Evolutionary conservation across 2,888 invertebrate genomes (phyloP).

Genomic region (Dione juno): DNA sequence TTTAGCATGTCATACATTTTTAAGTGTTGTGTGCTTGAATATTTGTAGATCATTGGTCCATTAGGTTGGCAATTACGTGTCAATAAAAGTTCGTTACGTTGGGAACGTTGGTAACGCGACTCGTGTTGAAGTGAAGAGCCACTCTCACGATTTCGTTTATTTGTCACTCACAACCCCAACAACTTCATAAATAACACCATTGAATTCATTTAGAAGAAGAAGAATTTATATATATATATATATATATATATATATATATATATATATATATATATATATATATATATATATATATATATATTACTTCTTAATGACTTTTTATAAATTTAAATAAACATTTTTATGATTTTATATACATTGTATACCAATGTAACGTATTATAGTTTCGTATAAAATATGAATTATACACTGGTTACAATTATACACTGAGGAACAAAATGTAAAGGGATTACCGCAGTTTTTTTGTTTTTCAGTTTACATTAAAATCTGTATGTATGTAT

Average conservation of each 20-base stretch:
- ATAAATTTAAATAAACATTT: too few relatives aligned
- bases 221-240: neutral
- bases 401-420: too few relatives aligned
- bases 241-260: neutral
- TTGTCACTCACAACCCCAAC: constrained; percentile 43
- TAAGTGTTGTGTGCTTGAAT: neutral
- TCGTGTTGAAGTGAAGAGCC: constrained; percentile 36
- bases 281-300: neutral
- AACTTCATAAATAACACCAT: constrained; percentile 39
- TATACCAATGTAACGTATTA: neutral
- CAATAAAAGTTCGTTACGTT: constrained; percentile 41
- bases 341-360: too few relatives aligned
- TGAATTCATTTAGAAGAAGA: too few relatives aligned
- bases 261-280: neutral
- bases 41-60: constrained; percentile 22
- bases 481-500: too few relatives aligned
- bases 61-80: constrained; percentile 35
- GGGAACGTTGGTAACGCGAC: constrained; percentile 39
- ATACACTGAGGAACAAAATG: too few relatives aligned
- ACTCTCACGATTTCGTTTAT: constrained; percentile 40
- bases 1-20: constrained; percentile 6
- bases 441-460: too few relatives aligned
- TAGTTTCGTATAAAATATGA: too few relatives aligned
- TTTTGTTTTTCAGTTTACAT: too few relatives aligned
- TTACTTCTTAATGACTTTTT: neutral